Evolutionary conservation across 64 coral and sea anemone genomes (phyloP), one percentile per base, ranked within the genome.

Genomic region (Montipora efflorescens): DNA sequence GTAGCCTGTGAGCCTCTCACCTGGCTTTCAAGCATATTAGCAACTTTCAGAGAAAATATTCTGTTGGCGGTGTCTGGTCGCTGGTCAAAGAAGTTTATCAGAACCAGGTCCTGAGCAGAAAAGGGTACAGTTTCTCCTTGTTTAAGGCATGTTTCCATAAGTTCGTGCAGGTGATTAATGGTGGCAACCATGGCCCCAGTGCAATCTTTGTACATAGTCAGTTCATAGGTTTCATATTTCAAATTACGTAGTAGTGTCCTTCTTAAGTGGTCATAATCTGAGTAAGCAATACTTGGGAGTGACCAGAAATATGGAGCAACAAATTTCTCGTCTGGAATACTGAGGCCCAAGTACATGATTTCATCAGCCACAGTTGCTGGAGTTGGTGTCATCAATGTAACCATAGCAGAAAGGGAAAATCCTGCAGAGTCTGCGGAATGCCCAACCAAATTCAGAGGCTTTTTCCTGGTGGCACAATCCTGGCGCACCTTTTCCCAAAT

Each of bases 231-330:
- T 2, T 58, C 74, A 69, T 93, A 87, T 75, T 93, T 93, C 25
- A 79, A 57, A 49, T 68, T 87, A 1, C 18, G 58, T 15, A 87
- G 6, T 47, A 93, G 68, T 9, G 71, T n/a, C 18, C 46, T 70
- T 79, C 52, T 5, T 10, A 59, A 16, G 19, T 93, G 82, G n/a
- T 76, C 70, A 79, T 72, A 87, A 45, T 93, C 91, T 19, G 46
- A n/a, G 25, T 86, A 87, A 3, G 73, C 80, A 77, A 92, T 92
- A n/a, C 61, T 74, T 45, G 90, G 79, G 7, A 67, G 80, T 44
- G 22, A 19, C 91, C 91, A 93, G 49, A n/a, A n/a, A n/a, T 93
- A 93, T 48, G 91, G 82, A 13, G 91, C 81, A 84, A 93, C 12
- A 84, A 71, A 93, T 5, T n/a, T 55, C 19, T 93, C 82, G 55